phyloP scores from a whole-genome alignment of 2,888 invertebrate species.

The Drosophila atroscutellata region DNA sequence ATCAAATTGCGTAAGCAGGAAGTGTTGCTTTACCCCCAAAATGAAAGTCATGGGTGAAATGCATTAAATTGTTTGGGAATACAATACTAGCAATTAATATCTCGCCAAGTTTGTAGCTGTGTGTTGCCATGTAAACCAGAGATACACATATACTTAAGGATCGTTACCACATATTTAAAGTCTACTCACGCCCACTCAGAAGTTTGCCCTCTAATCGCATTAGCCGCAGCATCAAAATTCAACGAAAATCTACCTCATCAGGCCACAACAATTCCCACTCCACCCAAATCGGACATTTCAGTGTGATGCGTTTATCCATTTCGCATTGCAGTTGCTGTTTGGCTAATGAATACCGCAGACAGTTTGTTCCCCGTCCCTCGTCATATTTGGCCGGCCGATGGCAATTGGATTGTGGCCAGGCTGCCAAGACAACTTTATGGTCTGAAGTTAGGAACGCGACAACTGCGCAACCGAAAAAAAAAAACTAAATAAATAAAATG shows the following conservation, averaged over 20 bases:
- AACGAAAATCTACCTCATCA: slow-evolving; percentile 10
- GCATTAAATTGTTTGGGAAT: slow-evolving; percentile 2
- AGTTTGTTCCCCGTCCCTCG: slow-evolving; percentile 18
- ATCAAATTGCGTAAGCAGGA: slow-evolving; percentile 46
- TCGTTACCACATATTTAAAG: slow-evolving; percentile 3
- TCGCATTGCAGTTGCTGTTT: slow-evolving; percentile 41
- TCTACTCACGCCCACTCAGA: not conserved
- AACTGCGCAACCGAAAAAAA: slow-evolving; percentile 57
- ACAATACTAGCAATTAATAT: not conserved
- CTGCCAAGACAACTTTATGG: slow-evolving; percentile 72
- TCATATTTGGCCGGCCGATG: slow-evolving; percentile 48
- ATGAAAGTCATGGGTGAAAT: slow-evolving; percentile 23
- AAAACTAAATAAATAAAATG: slow-evolving; percentile 25
- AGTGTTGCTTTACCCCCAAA: slow-evolving; percentile 16
- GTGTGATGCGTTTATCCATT: slow-evolving; percentile 37
- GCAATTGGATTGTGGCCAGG: slow-evolving; percentile 76
- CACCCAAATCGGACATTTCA: slow-evolving; percentile 21
- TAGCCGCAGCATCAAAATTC: slow-evolving; percentile 17
- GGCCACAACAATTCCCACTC: not conserved
- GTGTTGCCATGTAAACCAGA: not conserved
- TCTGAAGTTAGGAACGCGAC: slow-evolving; percentile 65
- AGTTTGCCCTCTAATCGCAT: slow-evolving; percentile 33
- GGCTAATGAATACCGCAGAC: slow-evolving; percentile 69
- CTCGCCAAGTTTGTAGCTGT: not conserved
- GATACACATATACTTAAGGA: not conserved